Evolutionary conservation across 2,113 vertebrate species (phyloP).

Genomic region (Oceanodroma tethys): DNA sequence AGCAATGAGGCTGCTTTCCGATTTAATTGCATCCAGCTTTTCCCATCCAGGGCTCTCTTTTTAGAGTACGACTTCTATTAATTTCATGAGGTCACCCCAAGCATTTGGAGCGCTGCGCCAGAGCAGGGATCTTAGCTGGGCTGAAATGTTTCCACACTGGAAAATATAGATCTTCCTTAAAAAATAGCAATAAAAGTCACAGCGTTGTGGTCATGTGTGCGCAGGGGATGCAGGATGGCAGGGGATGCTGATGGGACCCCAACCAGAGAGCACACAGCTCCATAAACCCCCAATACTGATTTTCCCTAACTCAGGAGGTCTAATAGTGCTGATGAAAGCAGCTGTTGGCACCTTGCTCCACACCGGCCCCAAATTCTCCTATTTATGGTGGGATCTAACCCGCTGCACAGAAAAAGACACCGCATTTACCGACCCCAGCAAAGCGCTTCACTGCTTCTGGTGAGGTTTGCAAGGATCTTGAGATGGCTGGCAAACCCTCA

Average conservation of each 20-base stretch:
- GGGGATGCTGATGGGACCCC: too few relatives aligned
- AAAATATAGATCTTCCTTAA: neutral
- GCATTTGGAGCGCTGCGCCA: rapidly evolving
- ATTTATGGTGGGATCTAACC: neutral
- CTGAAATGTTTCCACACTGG: rapidly evolving
- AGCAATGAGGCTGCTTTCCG: neutral
- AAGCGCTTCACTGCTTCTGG: neutral
- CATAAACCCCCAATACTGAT: too few relatives aligned
- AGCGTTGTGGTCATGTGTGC: rapidly evolving
- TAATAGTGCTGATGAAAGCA: neutral
- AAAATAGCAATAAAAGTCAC: neutral
- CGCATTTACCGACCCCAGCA: neutral
- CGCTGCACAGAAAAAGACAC: neutral
- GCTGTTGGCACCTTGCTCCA: too few relatives aligned
- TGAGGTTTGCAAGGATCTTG: neutral
- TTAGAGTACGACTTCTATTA: neutral
- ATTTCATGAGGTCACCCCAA: neutral
- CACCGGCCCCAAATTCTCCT: rapidly evolving
- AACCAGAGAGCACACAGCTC: neutral
- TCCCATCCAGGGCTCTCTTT: neutral
- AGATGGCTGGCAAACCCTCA: neutral
- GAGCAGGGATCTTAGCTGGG: neutral
- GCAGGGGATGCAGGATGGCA: too few relatives aligned
- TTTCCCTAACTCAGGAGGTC: too few relatives aligned
- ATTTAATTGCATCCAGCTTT: too few relatives aligned